phyloP scores from a whole-genome alignment of 1,140 invertebrate species.

The Drosophila nikananu region DNA sequence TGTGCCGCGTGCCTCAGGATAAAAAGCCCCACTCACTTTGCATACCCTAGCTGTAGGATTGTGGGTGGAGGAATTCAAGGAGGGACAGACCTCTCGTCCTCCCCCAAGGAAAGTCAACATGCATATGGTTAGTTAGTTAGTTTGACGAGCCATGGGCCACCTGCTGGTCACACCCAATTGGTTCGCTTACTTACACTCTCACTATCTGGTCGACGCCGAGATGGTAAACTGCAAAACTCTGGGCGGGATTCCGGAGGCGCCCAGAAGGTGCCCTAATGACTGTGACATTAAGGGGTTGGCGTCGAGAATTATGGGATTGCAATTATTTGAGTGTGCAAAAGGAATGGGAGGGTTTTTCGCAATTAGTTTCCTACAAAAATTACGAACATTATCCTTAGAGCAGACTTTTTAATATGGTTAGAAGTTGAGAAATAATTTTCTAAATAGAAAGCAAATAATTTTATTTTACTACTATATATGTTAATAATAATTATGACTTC shows the following conservation, averaged over 20 bases:
- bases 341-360: too few relatives aligned
- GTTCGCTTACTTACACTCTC: conserved; percentile 20
- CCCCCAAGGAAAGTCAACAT: conserved; percentile 63
- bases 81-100: conserved; percentile 10
- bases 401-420: too few relatives aligned
- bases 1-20: conserved; percentile 55
- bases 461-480: background rate
- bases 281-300: conserved; percentile 55
- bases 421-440: background rate
- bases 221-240: conserved; percentile 20
- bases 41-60: conserved; percentile 36
- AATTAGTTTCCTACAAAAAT: background rate
- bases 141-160: conserved; percentile 42
- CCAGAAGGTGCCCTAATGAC: conserved; percentile 61
- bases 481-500: background rate
- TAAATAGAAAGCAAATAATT: background rate
- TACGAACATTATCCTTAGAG: background rate
- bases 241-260: conserved; percentile 30
- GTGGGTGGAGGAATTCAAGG: conserved; percentile 3
- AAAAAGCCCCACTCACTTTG: conserved; percentile 49
- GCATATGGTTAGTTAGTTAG: conserved; percentile 78
- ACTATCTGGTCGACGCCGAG: conserved; percentile 4
- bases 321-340: conserved; percentile 37
- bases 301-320: conserved; percentile 62
- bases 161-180: conserved; percentile 73